Conservation (phyloP, 2,888 invertebrate genomes). For the Apotomis capreana region DNA sequence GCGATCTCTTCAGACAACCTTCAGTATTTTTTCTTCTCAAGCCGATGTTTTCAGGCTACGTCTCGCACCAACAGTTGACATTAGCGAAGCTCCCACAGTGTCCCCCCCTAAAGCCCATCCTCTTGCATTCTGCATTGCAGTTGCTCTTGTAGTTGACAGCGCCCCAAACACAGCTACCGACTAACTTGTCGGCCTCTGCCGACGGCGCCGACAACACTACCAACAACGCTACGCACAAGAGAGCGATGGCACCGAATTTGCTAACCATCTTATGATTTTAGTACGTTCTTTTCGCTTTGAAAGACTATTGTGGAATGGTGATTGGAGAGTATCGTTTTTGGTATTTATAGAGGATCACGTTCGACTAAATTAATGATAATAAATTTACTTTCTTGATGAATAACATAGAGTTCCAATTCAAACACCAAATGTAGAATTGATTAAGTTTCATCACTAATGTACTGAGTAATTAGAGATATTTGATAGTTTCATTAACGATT, state of each 20-base stretch:
- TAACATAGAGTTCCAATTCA: no score
- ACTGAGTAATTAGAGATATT: not conserved
- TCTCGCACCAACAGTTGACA: conserved; percentile 37
- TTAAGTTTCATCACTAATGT: not conserved
- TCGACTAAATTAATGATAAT: not conserved
- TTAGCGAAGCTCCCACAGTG: conserved; percentile 51
- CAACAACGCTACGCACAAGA: conserved; percentile 50
- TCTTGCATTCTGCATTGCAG: conserved; percentile 51
- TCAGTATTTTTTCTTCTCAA: no score
- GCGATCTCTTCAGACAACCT: no score
- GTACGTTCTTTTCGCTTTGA: not conserved
- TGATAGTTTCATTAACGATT: not conserved
- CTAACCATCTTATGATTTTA: not conserved
- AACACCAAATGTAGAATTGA: no score
- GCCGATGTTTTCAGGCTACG: not conserved
- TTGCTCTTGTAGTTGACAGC: conserved; percentile 52
- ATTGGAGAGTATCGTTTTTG: not conserved
- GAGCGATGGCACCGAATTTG: conserved; percentile 5
- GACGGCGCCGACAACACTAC: conserved; percentile 50
- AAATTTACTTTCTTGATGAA: no score
- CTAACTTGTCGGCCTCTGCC: conserved; percentile 47
- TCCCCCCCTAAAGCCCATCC: conserved; percentile 47
- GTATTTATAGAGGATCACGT: not conserved
- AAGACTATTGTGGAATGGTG: not conserved
- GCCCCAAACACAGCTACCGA: conserved; percentile 56